Evolutionary conservation across 2,113 vertebrate genomes (phyloP).

Genomic region (Indicator maculatus): DNA sequence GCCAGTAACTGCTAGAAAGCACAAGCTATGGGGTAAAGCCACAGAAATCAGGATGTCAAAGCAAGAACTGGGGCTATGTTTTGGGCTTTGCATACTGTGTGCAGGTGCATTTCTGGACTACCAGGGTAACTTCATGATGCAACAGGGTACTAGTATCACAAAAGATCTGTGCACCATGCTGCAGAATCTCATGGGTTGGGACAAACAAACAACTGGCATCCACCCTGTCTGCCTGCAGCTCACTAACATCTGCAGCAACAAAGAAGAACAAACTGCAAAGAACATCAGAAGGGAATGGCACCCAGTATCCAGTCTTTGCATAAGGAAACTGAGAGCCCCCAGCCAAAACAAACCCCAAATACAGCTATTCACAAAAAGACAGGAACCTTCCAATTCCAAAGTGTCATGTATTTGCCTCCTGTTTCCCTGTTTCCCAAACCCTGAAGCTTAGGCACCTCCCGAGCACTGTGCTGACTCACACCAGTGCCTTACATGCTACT

Average conservation of each 20-base stretch:
- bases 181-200: neutral
- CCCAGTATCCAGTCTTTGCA: neutral
- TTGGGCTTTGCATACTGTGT: neutral
- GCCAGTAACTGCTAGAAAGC: neutral
- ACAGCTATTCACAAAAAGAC: neutral
- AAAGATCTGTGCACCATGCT: neutral
- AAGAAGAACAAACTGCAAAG: neutral
- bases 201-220: neutral
- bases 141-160: neutral
- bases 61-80: neutral
- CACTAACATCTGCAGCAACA: neutral
- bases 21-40: neutral
- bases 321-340: neutral
- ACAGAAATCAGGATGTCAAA: neutral
- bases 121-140: neutral
- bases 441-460: neutral
- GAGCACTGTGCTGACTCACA: neutral
- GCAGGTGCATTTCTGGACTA: neutral
- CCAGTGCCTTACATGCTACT: neutral
- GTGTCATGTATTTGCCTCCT: neutral
- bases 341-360: neutral
- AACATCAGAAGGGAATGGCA: neutral
- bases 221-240: neutral
- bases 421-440: neutral
- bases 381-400: neutral